Evolutionary conservation across 2,888 invertebrate genomes (phyloP), one percentile per base, ranked within the genome.

Genomic region (Stenolophus ochropezus): DNA sequence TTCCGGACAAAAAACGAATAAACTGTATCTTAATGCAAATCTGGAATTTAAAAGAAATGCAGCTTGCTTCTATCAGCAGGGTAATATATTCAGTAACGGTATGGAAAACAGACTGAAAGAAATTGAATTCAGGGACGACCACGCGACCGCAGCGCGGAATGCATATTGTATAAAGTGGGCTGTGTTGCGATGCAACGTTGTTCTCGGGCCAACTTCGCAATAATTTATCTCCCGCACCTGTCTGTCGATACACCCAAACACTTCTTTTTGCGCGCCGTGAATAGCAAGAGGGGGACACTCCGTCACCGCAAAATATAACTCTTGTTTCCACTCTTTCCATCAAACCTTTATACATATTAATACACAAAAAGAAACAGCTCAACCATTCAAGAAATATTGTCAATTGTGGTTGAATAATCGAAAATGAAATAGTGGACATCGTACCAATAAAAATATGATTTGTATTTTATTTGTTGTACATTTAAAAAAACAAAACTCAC

Each of bases 41-140:
- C 56, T 76, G 76, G 23, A 76, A 58, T 76, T 25, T 53, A 76
- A 56, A 76, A 76, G 76, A 76, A 76, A 76, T 56, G 76, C 76
- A 76, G 73, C 73, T 73, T 49, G 75, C 53, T 75, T 75, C 53
- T 49, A 77, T 47, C 77, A 77, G 49, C 77, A 75, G 77, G 77
- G 77, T 77, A 77, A 77, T 77, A 61, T 77, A 77, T 77, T 77
- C 77, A 77, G 77, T 77, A 77, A 77, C 65, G 49, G 77, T 61
- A 77, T 77, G 65, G 77, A 77, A 77, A 77, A 77, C 77, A 77
- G 77, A 77, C 61, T 53, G 77, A 77, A 77, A 51, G 77, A 77
- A 77, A 77, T 77, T 77, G 77, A 77, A 77, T 77, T 77, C 77
- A 21, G 61, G 61, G 65, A 77, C 61, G 77, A 77, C 61, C 77